Percentiles rank a stretch among this genome's conserved stretches.
phyloP scores from a whole-genome alignment of 2,797 vertebrate species.

The Coranthus polyacanthus region DNA sequence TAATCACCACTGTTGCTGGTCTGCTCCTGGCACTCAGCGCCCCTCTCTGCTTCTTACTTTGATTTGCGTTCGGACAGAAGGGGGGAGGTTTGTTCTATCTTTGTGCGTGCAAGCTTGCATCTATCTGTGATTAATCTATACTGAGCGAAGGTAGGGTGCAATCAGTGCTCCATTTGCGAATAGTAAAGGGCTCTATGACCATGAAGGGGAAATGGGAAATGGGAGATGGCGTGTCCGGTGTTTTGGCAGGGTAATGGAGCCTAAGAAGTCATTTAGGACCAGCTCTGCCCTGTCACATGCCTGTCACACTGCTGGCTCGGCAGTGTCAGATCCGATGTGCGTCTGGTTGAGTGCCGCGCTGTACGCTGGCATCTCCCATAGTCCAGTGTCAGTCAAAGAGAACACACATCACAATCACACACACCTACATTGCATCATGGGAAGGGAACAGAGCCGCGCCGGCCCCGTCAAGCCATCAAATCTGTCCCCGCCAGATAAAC shows the following conservation, averaged over 20 bases:
- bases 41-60: conserved; percentile 48
- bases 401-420: conserved; percentile 68
- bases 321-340: conserved; percentile 80
- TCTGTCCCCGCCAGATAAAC: conserved; percentile 82
- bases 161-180: conserved; percentile 79
- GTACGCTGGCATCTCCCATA: conserved; percentile 68
- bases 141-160: conserved; percentile 73
- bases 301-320: conserved; percentile 79
- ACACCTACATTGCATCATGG: conserved; percentile 29
- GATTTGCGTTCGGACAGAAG: conserved; percentile 42
- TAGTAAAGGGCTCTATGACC: conserved; percentile 73
- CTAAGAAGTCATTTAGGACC: conserved; percentile 82
- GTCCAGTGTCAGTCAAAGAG: conserved; percentile 79
- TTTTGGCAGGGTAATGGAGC: conserved; percentile 85
- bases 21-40: conserved; percentile 56
- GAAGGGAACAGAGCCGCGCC: conserved; percentile 34
- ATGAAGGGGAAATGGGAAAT: conserved; percentile 80
- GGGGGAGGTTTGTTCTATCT: conserved; percentile 37
- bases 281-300: conserved; percentile 79
- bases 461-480: conserved; percentile 81
- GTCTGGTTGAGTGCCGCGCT: conserved; percentile 65
- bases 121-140: conserved; percentile 75
- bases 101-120: conserved; percentile 52
- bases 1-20: conserved; percentile 72
- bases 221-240: conserved; percentile 76